Percentiles rank a stretch among this genome's conserved stretches.
Evolutionary conservation across 1,140 invertebrate species (phyloP).

Genomic region (Thaumetopoea pityocampa): DNA sequence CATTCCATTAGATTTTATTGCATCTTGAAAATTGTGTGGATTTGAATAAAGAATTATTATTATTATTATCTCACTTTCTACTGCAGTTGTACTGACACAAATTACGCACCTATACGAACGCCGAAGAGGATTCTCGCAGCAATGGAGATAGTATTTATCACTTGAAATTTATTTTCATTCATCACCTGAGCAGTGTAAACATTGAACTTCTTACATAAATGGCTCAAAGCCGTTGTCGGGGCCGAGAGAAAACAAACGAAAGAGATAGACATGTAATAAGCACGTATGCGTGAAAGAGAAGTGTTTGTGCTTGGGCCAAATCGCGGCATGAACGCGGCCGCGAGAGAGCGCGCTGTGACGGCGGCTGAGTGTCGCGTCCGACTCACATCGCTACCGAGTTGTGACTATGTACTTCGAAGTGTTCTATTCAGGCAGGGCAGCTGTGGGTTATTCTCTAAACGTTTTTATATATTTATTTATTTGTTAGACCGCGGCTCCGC

Average conservation of each 20-base stretch:
- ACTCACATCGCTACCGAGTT: constrained; percentile 71
- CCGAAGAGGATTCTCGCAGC: constrained; percentile 3
- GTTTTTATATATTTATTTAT: constrained; percentile 7
- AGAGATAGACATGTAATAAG: constrained; percentile 26
- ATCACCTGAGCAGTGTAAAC: constrained; percentile 57
- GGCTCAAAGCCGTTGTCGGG: constrained; percentile 29
- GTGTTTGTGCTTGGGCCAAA: constrained; percentile 53
- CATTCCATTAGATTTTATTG: too few species aligned
- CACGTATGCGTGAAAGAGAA: constrained; percentile 28
- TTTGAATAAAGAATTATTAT: too few species aligned
- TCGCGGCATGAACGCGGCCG: constrained; percentile 44
- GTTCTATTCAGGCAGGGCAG: constrained; percentile 42
- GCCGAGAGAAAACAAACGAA: constrained; percentile 24
- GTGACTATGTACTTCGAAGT: constrained; percentile 55
- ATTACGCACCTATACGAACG: constrained; percentile 14
- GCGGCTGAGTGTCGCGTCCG: constrained; percentile 47
- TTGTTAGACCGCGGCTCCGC: too few species aligned
- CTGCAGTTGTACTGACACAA: too few species aligned
- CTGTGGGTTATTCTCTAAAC: constrained; percentile 26
- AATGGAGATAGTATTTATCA: constrained; percentile 19
- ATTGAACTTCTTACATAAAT: constrained; percentile 64
- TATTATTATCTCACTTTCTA: too few species aligned
- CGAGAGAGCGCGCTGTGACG: constrained; percentile 51
- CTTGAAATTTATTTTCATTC: constrained; percentile 27
- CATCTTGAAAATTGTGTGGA: too few species aligned